Evolutionary conservation across 2,113 vertebrate genomes (phyloP), one percentile per base, ranked within the genome.

Genomic region (Sorex araneus): DNA sequence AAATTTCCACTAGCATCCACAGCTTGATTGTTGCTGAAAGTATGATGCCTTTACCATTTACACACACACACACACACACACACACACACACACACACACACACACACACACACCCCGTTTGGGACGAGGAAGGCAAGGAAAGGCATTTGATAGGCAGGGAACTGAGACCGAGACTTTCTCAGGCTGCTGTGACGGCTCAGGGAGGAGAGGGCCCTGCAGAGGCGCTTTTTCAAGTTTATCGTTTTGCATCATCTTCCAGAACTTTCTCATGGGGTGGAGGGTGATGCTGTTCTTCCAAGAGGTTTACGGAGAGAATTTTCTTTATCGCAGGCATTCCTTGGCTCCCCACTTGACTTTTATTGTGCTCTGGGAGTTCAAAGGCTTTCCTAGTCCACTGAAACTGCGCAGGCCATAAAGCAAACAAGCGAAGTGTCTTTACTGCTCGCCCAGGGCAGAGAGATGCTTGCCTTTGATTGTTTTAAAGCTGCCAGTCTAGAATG

Each of bases 291-390:
- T 47, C 21, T 21, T 84, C 54, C 63, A 40, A 4, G 0, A 6
- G 64, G 63, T 25, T 74, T 45, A 47, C 27, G 0, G 47, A 63
- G 87, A 75, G 77, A 45, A 45, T 80, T 76, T 36, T 21, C 15
- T 47, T 84, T 60, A 25, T 75, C 84, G 36, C 30, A n/a, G 84
- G 43, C 13, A 0, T 60, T 84, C 64, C 34, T 0, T n/a, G 54
- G 63, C 28, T 84, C 2, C 54, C 77, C 67, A 1, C 27, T 57
- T 81, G 71, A 81, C 13, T 27, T 75, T 27, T 75, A 88, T 19
- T 47, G 57, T 88, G 3, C 75, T 45, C 57, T 77, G 1, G 25
- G 78, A 77, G 80, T 90, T 90, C 76, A 86, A 69, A 96, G 93
- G 50, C 84, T 89, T 93, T 91, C 50, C 80, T 54, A 25, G 76